These are phyloP conservation scores for Exephanes ischioxanthus DNA, from an alignment of 2,888 invertebrate genomes.

Conservation along the genomic window DNA sequence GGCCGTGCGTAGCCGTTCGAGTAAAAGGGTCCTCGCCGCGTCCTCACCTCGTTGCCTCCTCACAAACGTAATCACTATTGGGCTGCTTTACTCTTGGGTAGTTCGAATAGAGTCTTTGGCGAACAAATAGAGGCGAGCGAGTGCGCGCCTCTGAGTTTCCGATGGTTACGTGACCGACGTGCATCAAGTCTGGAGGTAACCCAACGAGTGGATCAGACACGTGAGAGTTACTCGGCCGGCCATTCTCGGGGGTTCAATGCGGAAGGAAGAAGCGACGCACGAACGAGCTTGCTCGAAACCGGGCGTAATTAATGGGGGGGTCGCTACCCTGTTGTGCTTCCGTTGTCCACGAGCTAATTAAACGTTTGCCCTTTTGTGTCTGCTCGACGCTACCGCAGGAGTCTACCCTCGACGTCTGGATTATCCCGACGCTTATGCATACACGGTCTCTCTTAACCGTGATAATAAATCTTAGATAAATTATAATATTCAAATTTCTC, in stretches of 20 bases:
- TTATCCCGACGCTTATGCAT: constrained; percentile 43
- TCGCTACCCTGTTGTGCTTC: constrained; percentile 32
- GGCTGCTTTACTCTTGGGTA: constrained; percentile 40
- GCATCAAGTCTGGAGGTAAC: constrained; percentile 50
- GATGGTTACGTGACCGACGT: constrained; percentile 52
- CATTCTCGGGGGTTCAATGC: constrained; percentile 54
- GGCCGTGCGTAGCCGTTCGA: constrained; percentile 39
- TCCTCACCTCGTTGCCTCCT: constrained; percentile 44
- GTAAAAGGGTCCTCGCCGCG: constrained; percentile 37
- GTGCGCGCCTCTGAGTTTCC: constrained; percentile 14
- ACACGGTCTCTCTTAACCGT: background rate
- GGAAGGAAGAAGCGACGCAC: constrained; percentile 62
- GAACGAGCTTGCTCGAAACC: constrained; percentile 66
- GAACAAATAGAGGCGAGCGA: constrained; percentile 34
- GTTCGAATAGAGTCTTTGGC: constrained; percentile 6
- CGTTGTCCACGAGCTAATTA: constrained; percentile 74
- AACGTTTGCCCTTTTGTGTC: constrained; percentile 73
- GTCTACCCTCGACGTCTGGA: constrained; percentile 30
- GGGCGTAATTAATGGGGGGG: constrained; percentile 74
- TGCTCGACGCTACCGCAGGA: constrained; percentile 36
- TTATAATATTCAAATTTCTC: background rate
- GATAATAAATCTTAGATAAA: constrained; percentile 27
- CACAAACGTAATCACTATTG: constrained; percentile 24
- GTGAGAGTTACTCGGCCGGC: constrained; percentile 14
- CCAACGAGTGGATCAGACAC: constrained; percentile 37